Percentiles rank a stretch among this genome's conserved stretches.
phyloP scores from a whole-genome alignment of 2,888 invertebrate genomes.

The Acanthosoma haemorrhoidale region DNA sequence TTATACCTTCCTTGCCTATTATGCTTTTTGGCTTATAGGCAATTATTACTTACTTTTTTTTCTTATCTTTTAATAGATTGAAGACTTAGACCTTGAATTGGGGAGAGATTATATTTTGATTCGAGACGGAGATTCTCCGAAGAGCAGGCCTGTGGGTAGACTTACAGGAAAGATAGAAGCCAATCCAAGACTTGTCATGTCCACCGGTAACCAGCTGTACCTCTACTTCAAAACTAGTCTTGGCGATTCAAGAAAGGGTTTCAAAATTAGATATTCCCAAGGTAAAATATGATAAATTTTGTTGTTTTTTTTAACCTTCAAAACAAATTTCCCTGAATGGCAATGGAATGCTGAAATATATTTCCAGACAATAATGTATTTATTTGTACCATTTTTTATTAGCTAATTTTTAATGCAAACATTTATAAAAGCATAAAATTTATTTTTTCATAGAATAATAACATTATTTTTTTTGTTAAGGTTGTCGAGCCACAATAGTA shows the following conservation, averaged over 20 bases:
- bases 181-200: conserved; percentile 73
- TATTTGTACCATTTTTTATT: no score
- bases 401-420: background rate
- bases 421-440: background rate
- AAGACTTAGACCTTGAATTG: conserved; percentile 76
- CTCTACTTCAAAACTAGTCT: conserved; percentile 87
- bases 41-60: no score
- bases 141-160: conserved; percentile 74
- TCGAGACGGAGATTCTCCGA: conserved; percentile 84
- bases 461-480: conserved; percentile 45
- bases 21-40: no score
- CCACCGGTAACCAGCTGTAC: conserved; percentile 82
- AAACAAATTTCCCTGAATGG: no score
- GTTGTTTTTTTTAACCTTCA: no score
- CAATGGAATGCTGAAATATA: no score
- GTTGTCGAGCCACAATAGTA: conserved; percentile 82
- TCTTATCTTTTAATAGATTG: conserved; percentile 52
- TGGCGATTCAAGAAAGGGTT: conserved; percentile 84
- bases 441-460: conserved; percentile 7
- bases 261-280: conserved; percentile 62
- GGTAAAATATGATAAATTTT: background rate
- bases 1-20: no score
- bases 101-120: conserved; percentile 82
- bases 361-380: no score
- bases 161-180: conserved; percentile 73